Evolutionary conservation across 2,113 vertebrate species (phyloP), one percentile per base, ranked within the genome.

Genomic region (Barbus barbus): DNA sequence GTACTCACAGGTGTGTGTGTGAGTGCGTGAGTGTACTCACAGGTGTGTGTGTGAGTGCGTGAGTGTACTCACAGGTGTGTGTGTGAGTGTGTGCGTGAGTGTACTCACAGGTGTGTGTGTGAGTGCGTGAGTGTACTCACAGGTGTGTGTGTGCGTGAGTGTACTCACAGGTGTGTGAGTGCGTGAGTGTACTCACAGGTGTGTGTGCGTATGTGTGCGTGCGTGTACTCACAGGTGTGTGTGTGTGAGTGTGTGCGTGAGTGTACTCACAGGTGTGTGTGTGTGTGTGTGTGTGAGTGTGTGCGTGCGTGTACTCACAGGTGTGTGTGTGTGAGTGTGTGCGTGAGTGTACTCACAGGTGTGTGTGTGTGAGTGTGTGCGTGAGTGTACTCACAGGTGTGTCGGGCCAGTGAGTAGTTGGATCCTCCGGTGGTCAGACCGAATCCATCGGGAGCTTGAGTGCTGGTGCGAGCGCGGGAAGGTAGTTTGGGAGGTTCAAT

Each of bases 321-420:
- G 18, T 56, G 58, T 63, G n/a, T 31, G 4, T 12, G 60, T 63
- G 60, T 24, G 24, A 4, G 60, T 63, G 61, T 5, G 12, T n/a
- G n/a, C 14, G 72, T 72, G 75, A 24, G 58, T 63, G 44, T 81
- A 96, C 97, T 97, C 92, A 99, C 97, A 99, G 0, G 97, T 79
- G 77, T 73, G 56, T 5, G 67, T 83, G 61, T 83, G 76, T 81
- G 61, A 63, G 78, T 86, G 81, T 82, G 33, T 53, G 26, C 58
- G n/a, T 31, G 72, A 65, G 75, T 63, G 53, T 80, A 96, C 97
- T 97, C 92, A 99, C 98, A 99, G 0, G 97, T 99, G 81, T 99
- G 97, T 79, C 98, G 93, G 3, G 98, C 97, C 90, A 99, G 87
- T 0, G 97, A 99, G 22, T 99, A 99, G 85, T 98, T 98, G 44